Evolutionary conservation across 30 jellyfish, hydroid and myxozoan genomes (phyloP).

Genomic region (Morbakka virulenta): DNA sequence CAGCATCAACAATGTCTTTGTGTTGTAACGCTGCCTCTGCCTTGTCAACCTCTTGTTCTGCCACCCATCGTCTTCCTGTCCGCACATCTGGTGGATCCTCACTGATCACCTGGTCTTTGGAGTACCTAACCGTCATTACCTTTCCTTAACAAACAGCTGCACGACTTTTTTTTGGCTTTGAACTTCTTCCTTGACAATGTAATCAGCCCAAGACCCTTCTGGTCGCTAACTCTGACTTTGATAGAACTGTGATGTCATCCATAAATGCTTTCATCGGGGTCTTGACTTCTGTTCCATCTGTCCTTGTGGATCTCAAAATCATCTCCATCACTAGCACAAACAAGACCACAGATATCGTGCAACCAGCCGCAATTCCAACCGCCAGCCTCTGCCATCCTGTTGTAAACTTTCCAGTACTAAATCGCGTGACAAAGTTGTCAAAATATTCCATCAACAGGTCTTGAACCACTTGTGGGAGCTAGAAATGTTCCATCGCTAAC

Average conservation of each 20-base stretch:
- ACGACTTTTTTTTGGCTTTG: background rate
- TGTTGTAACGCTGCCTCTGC: slow-evolving; percentile 9
- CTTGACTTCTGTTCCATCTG: background rate
- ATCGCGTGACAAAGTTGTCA: too few species aligned
- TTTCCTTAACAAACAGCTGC: too few species aligned
- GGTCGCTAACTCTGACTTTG: background rate
- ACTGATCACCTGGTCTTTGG: background rate
- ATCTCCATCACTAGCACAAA: background rate
- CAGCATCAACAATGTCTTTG: too few species aligned
- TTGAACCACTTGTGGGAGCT: too few species aligned
- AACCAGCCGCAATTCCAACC: background rate
- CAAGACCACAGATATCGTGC: background rate
- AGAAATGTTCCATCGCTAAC: background rate
- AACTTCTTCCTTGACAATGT: background rate
- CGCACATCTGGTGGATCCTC: background rate
- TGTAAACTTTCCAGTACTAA: background rate
- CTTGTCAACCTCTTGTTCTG: too few species aligned
- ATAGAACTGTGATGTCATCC: background rate
- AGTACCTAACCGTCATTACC: too few species aligned
- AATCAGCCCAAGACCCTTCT: background rate
- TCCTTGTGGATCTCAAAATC: background rate
- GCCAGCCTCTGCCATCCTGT: too few species aligned
- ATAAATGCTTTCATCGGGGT: slow-evolving; percentile 3
- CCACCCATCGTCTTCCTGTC: too few species aligned
- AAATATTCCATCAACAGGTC: too few species aligned